These are phyloP conservation scores for Cataglyphis cursor DNA, from an alignment of 2,888 invertebrate species.

Conservation along the genomic window DNA sequence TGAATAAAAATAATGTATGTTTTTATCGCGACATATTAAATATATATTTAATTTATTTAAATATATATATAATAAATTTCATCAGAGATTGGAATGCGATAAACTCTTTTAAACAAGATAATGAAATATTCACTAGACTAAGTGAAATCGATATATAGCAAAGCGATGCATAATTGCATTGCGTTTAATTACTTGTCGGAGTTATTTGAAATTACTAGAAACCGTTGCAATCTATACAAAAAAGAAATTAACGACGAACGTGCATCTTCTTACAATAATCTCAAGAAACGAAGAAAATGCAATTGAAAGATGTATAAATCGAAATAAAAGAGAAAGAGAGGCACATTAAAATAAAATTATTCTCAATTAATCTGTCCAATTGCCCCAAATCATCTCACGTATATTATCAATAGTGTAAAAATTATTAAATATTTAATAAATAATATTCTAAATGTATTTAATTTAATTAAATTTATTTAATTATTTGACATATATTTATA, in stretches of 20 bases:
- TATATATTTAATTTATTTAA: too few relatives aligned
- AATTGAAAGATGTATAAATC: not conserved
- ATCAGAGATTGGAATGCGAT: not conserved
- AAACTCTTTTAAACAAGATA: not conserved
- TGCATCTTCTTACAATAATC: not conserved
- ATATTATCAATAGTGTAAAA: not conserved
- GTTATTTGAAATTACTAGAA: constrained; percentile 22
- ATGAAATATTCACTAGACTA: constrained; percentile 2
- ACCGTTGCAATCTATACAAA: not conserved
- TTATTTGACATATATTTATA: not conserved
- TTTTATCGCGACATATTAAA: not conserved
- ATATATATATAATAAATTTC: not conserved
- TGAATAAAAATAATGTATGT: not conserved
- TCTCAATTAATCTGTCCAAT: not conserved
- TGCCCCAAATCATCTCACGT: not conserved
- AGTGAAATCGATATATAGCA: not conserved
- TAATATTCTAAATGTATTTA: not conserved
- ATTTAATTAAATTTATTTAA: not conserved
- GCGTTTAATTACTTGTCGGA: constrained; percentile 23
- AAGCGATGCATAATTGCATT: constrained; percentile 13
- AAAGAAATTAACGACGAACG: too few relatives aligned
- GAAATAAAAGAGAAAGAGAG: not conserved
- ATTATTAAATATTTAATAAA: not conserved
- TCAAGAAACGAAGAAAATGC: not conserved
- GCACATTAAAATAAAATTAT: constrained; percentile 1